A percentile compares a stretch with the other conserved stretches of the same genome.
These are phyloP conservation scores for Momotus momota DNA, from an alignment of 2,797 vertebrate genomes.

Conservation along the genomic window DNA sequence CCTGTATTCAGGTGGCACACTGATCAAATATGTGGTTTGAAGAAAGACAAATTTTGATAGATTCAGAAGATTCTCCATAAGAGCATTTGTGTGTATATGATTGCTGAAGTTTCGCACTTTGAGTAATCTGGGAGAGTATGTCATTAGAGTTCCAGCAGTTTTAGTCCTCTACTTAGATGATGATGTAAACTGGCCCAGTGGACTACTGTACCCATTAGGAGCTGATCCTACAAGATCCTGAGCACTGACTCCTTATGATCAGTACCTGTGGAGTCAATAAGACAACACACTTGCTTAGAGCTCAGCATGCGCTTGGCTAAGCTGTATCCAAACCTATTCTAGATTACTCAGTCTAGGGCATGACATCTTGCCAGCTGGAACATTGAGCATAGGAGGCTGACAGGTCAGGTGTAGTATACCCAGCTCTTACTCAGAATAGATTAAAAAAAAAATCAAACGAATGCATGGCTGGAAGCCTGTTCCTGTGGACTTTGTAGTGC, in stretches of 20 bases:
- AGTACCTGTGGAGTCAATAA: background rate
- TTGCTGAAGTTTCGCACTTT: background rate
- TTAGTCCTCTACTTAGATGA: background rate
- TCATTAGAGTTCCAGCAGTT: background rate
- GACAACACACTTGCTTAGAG: background rate
- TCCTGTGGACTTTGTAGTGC: background rate
- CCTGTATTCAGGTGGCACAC: background rate
- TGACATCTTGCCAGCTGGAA: background rate
- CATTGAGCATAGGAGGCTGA: background rate
- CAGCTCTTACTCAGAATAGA: background rate
- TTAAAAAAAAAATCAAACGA: background rate
- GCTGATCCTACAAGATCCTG: background rate
- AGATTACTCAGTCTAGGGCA: too few species aligned
- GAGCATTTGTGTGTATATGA: background rate
- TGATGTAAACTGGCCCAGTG: background rate
- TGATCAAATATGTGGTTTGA: background rate
- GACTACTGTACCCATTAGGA: too few species aligned
- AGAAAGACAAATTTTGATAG: background rate
- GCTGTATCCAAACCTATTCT: background rate
- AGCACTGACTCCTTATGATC: background rate
- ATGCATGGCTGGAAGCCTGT: background rate
- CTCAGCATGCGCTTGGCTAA: background rate
- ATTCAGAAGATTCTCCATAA: background rate
- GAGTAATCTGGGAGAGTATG: background rate
- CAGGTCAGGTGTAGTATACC: background rate